Evolutionary conservation across 2,888 invertebrate genomes (phyloP), one percentile per base, ranked within the genome.

Genomic region (Pachliopta kotzebuea): DNA sequence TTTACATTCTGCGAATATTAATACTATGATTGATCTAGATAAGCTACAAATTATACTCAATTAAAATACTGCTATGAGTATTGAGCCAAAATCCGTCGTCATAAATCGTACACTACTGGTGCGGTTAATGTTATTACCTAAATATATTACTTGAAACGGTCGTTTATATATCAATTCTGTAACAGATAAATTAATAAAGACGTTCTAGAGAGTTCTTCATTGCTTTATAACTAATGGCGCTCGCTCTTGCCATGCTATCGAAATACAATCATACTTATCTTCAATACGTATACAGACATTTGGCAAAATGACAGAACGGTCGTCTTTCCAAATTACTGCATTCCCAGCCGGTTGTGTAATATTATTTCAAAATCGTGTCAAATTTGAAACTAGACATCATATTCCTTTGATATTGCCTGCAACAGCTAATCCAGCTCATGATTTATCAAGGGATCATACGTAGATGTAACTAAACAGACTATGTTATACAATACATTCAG

Each of bases 241-340:
- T 23, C 23, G 42, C 37, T 54, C 14, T n/a, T 11, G 17, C 37
- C 29, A 63, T 11, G 29, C 23, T 31, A 63, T 59, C 56, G 18
- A 45, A 56, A 54, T 18, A 49, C 54, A 49, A 42, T 54, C 49
- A 54, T 21, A 62, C 65, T 60, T 57, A 59, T 55, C 29, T 67
- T 42, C 18, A 29, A 37, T 57, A 54, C 31, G 56, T 57, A 56
- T 53, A 45, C 14, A 56, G 60, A 65, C 56, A 29, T 69, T 76
- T 77, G 76, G 75, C 78, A 74, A 69, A 68, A 50, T 72, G 72
- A 69, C 76, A 75, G 69, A 62, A 65, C 56, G 21, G 52, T 23
- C 54, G 58, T 66, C 67, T 70, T 68, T 69, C 66, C 66, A 67
- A 70, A 71, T 69, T 67, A 63, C 64, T 74, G 71, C 75, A 75